These are phyloP conservation scores for Parambassis ranga DNA, from an alignment of 2,797 vertebrate genomes.

Conservation along the genomic window DNA sequence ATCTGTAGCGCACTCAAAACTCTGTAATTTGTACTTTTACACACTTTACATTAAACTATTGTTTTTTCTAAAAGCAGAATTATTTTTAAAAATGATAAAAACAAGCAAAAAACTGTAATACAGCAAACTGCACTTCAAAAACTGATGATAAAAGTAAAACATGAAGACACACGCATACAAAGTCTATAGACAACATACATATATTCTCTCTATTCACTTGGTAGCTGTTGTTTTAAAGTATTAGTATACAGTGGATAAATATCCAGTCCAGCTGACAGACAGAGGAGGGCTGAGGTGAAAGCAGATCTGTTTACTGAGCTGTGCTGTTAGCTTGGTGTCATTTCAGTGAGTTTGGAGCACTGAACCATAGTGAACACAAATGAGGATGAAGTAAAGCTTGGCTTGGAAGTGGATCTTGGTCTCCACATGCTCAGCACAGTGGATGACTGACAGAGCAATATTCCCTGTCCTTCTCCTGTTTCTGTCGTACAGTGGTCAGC, in stretches of 20 bases:
- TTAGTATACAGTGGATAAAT: background rate
- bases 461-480: conserved; percentile 24
- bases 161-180: background rate
- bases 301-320: conserved; percentile 47
- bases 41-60: too few relatives aligned
- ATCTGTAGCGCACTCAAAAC: too few relatives aligned
- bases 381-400: conserved; percentile 59
- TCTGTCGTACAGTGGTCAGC: conserved; percentile 19
- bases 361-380: conserved; percentile 41
- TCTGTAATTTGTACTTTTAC: too few relatives aligned
- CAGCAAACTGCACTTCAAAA: background rate
- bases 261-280: background rate
- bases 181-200: background rate
- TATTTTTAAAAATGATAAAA: conserved; percentile 6
- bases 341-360: conserved; percentile 36
- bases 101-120: conserved; percentile 1
- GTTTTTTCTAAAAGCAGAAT: background rate
- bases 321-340: conserved; percentile 42
- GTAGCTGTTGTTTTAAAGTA: too few relatives aligned
- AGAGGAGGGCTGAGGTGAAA: conserved; percentile 19
- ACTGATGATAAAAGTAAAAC: background rate
- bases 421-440: conserved; percentile 48
- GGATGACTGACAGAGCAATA: conserved; percentile 31
- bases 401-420: conserved; percentile 74
- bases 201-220: too few relatives aligned